Conservation (phyloP, 2,113 vertebrate genomes). For the Prionailurus viverrinus region DNA sequence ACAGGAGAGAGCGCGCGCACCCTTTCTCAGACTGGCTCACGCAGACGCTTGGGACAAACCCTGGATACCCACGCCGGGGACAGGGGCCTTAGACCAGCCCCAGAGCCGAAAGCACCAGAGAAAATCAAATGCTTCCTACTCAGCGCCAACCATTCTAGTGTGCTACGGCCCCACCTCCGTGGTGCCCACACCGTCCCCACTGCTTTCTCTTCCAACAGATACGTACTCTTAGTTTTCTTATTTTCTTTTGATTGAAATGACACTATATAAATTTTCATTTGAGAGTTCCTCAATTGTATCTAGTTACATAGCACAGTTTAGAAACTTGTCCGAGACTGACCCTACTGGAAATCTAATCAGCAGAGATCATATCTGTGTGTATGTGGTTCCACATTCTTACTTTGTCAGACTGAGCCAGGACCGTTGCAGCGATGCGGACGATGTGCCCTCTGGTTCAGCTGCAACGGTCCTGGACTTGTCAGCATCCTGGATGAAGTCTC, state of each 20-base stretch:
- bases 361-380: conserved; percentile 91
- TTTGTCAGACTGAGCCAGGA: conserved; percentile 81
- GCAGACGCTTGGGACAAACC: conserved; percentile 95
- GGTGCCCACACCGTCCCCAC: conserved; percentile 89
- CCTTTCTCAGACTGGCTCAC: conserved; percentile 92
- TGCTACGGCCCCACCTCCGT: conserved; percentile 85
- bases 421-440: conserved; percentile 82
- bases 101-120: conserved; percentile 93
- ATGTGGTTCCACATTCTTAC: conserved; percentile 85
- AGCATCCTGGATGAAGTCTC: conserved; percentile 73
- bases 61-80: conserved; percentile 93
- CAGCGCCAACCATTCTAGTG: conserved; percentile 86
- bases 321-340: conserved; percentile 88
- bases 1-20: conserved; percentile 87
- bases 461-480: conserved; percentile 61
- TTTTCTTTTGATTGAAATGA: conserved; percentile 89
- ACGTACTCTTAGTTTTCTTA: conserved; percentile 87
- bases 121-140: conserved; percentile 94
- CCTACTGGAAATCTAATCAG: conserved; percentile 87
- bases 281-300: conserved; percentile 90
- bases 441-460: conserved; percentile 80
- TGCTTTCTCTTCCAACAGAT: conserved; percentile 89
- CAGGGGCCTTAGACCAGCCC: conserved; percentile 86
- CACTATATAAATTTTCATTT: conserved; percentile 90
- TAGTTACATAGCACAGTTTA: conserved; percentile 91